phyloP scores from a whole-genome alignment of 2,113 vertebrate genomes.

The Echinops telfairi region DNA sequence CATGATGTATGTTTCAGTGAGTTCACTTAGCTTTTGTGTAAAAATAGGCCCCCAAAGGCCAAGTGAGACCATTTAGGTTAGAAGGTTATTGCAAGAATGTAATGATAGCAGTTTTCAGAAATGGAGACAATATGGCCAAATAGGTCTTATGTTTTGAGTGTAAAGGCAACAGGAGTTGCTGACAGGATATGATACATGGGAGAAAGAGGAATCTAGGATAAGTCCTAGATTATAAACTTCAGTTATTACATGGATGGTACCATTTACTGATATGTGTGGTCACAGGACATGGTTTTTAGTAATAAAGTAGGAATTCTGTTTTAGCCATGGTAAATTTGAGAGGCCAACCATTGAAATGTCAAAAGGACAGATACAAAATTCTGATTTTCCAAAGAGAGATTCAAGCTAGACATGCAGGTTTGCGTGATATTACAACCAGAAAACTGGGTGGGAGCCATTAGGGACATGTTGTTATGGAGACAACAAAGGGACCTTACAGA shows the following conservation, averaged over 20 bases:
- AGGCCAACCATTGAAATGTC: background rate
- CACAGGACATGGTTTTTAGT: background rate
- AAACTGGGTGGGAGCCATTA: too few species aligned
- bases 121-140: background rate
- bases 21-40: background rate
- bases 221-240: background rate
- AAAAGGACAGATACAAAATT: background rate
- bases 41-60: background rate
- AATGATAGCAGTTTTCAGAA: background rate
- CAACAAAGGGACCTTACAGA: background rate
- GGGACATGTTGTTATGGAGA: background rate
- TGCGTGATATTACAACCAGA: background rate
- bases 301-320: background rate
- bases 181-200: too few species aligned
- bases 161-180: background rate
- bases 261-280: background rate
- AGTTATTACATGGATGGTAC: background rate
- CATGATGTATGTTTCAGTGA: slow-evolving; percentile 6
- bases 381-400: background rate
- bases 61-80: background rate
- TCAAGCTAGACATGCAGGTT: background rate
- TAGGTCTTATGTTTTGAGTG: background rate
- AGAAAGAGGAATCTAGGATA: background rate
- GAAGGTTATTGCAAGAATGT: background rate
- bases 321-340: background rate